A percentile compares a stretch with the other conserved stretches of the same genome.
phyloP scores from a whole-genome alignment of 1,140 invertebrate species.

The Dryas iulia region DNA sequence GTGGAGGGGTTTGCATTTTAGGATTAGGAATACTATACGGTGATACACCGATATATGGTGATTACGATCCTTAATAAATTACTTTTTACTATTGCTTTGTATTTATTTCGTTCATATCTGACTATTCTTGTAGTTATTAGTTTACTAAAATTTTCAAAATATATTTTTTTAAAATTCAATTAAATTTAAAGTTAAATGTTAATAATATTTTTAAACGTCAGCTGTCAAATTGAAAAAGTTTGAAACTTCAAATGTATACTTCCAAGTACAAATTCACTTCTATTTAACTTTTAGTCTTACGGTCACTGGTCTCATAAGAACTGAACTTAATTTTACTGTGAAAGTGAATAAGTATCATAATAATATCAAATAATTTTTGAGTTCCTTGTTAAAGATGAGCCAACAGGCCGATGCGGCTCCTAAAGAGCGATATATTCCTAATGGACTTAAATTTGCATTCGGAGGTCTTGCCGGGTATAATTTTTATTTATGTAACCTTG shows the following conservation, averaged over 20 bases:
- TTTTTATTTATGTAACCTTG: constrained; percentile 50
- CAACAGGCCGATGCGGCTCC: constrained; percentile 40
- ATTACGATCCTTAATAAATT: too few relatives aligned
- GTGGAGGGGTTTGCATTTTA: too few relatives aligned
- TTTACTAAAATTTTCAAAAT: too few relatives aligned
- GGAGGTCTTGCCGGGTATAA: constrained; percentile 85
- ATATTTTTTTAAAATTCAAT: too few relatives aligned
- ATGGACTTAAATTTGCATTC: constrained; percentile 84
- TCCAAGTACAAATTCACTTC: background rate
- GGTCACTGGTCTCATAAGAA: background rate
- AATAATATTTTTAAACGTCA: too few relatives aligned
- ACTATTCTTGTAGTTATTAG: too few relatives aligned
- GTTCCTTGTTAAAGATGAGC: constrained; percentile 39
- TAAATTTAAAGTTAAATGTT: too few relatives aligned
- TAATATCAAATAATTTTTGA: background rate
- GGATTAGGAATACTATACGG: too few relatives aligned
- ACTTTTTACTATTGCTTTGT: too few relatives aligned
- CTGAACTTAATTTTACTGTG: background rate
- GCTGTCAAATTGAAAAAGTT: constrained; percentile 2
- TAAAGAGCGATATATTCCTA: constrained; percentile 79
- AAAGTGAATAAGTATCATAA: background rate
- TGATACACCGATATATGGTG: too few relatives aligned
- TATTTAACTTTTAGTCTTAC: background rate
- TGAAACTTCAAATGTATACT: background rate
- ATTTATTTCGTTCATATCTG: too few relatives aligned